Evolutionary conservation across 2,113 vertebrate species (phyloP), one percentile per base, ranked within the genome.

Genomic region (Gnathonemus echidnorhynchus): DNA sequence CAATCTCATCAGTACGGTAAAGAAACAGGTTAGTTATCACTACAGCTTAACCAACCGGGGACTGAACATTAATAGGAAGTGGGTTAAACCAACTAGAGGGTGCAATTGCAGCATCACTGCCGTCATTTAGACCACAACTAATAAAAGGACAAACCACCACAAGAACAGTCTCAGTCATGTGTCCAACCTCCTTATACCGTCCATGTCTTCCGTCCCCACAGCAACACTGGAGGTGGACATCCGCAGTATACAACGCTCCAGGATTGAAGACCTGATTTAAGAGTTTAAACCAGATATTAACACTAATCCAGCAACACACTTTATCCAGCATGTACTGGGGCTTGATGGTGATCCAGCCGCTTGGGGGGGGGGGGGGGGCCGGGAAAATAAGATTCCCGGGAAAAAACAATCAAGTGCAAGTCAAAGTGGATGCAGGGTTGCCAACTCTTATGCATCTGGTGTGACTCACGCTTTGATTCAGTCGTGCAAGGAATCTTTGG

Each of bases 141-240:
- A 56, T 19, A 42, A 17, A 74, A 5, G 31, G 70, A 35, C 31
- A 77, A 39, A 77, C 27, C n/a, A 11, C 66, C 17, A 85, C 17
- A 83, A 45, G 13, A 19, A 83, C 19, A 85, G 17, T 85, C 5
- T 42, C 21, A 85, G 83, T 52, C 74, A 45, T 15, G 70, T 19
- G 13, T 50, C 89, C 53, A 35, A 94, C 94, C 94, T 94, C 91
- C 92, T 94, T 24, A 91, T 8, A 0, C 80, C 89, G 90, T 95
- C 94, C 89, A 94, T 89, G 6, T 96, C 95, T 27, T 97, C 95
- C 0, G 97, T 97, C 90, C 96, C 96, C 87, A 97, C 96, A 27
- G 95, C 96, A 86, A 98, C 95, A n/a, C 94, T 98, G 91, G 96
- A 95, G 90, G 95, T 96, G 53, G 96, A 95, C 91, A 95, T 95